phyloP scores from a whole-genome alignment of 2,113 vertebrate species.

The Paralichthys olivaceus region DNA sequence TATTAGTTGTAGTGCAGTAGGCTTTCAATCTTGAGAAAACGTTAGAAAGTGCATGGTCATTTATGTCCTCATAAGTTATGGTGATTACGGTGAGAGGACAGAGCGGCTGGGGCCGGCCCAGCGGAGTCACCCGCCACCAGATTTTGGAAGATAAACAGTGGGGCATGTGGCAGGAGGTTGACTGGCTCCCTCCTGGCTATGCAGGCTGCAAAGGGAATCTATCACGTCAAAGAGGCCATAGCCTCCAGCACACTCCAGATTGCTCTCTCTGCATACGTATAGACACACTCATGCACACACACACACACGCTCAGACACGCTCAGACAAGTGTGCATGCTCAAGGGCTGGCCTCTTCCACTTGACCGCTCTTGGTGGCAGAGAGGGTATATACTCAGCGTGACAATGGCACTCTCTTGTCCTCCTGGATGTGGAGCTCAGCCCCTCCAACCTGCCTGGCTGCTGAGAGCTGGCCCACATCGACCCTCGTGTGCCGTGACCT shows the following conservation, averaged over 20 bases:
- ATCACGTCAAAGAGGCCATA: slow-evolving; percentile 75
- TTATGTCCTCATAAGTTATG: slow-evolving; percentile 68
- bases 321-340: slow-evolving; percentile 49
- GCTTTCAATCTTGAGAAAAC: slow-evolving; percentile 38
- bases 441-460: slow-evolving; percentile 61
- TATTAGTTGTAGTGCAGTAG: slow-evolving; percentile 18
- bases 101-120: slow-evolving; percentile 44
- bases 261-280: slow-evolving; percentile 63
- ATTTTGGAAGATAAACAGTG: slow-evolving; percentile 73
- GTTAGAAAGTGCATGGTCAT: slow-evolving; percentile 41
- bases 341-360: slow-evolving; percentile 74
- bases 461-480: slow-evolving; percentile 54
- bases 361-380: slow-evolving; percentile 70
- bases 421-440: slow-evolving; percentile 66
- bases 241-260: slow-evolving; percentile 74
- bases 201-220: slow-evolving; percentile 75
- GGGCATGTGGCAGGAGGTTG: slow-evolving; percentile 68
- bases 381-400: slow-evolving; percentile 64
- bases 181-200: slow-evolving; percentile 66
- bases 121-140: slow-evolving; percentile 58
- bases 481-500: slow-evolving; percentile 67
- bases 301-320: slow-evolving; percentile 34
- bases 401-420: slow-evolving; percentile 73
- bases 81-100: slow-evolving; percentile 53
- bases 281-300: slow-evolving; percentile 34